A percentile compares a stretch with the other conserved stretches of the same genome.
These are phyloP conservation scores for Edolisoma coerulescens DNA, from an alignment of 2,113 vertebrate genomes.

Conservation along the genomic window DNA sequence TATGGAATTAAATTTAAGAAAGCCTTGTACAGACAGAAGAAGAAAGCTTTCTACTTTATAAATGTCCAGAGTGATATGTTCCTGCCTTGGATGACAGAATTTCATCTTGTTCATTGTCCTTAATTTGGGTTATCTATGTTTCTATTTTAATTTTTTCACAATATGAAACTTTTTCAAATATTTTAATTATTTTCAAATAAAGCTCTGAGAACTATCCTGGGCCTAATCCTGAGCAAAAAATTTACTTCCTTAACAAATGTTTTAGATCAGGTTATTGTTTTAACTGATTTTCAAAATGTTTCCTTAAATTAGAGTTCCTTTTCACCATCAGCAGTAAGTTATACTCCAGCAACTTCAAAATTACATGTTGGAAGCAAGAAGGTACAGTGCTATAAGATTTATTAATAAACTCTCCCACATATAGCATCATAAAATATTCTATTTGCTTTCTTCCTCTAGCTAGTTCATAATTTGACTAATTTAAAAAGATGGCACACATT, in stretches of 20 bases:
- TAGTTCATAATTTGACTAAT: neutral
- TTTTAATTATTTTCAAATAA: neutral
- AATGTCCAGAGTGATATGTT: neutral
- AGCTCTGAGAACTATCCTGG: neutral
- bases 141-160: neutral
- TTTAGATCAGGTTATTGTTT: neutral
- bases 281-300: neutral
- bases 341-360: neutral
- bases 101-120: neutral
- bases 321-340: neutral
- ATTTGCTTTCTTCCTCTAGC: neutral
- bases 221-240: neutral
- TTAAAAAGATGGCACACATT: neutral
- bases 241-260: neutral
- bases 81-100: neutral
- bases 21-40: neutral
- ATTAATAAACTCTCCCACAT: neutral
- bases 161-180: neutral
- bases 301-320: neutral
- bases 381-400: neutral
- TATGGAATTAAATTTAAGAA: neutral
- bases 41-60: neutral
- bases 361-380: neutral
- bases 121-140: neutral
- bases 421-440: neutral